Conservation (phyloP, 2,888 invertebrate species). For the Orthonevra nobilis region DNA sequence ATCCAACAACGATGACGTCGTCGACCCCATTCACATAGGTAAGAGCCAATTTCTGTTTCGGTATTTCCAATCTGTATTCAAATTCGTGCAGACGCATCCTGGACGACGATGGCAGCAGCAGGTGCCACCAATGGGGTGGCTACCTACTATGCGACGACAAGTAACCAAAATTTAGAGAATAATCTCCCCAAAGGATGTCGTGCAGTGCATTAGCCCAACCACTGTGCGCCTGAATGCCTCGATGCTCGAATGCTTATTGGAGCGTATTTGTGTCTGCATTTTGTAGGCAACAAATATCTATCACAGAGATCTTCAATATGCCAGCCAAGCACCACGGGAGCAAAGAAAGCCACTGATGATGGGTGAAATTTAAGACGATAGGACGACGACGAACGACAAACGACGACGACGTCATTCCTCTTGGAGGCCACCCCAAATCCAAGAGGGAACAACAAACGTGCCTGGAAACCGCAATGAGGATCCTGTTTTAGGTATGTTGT, state of each 20-base stretch:
- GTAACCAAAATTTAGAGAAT: slow-evolving; percentile 54
- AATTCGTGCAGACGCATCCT: slow-evolving; percentile 54
- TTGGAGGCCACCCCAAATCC: slow-evolving; percentile 2
- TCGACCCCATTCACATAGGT: slow-evolving; percentile 50
- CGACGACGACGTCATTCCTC: too few species aligned
- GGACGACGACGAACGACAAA: neutral
- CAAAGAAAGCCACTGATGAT: slow-evolving; percentile 26
- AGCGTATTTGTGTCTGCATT: slow-evolving; percentile 52
- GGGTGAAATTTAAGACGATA: slow-evolving; percentile 46
- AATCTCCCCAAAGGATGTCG: slow-evolving; percentile 34
- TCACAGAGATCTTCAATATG: slow-evolving; percentile 45
- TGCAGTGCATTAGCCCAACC: slow-evolving; percentile 23
- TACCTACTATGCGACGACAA: too few species aligned
- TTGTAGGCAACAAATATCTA: slow-evolving; percentile 52
- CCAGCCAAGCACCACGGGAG: slow-evolving; percentile 2
- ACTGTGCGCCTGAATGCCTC: too few species aligned
- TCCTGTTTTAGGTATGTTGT: slow-evolving; percentile 13
- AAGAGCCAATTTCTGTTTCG: slow-evolving; percentile 58
- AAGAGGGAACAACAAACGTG: slow-evolving; percentile 53
- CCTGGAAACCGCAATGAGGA: slow-evolving; percentile 42
- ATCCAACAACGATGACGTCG: slow-evolving; percentile 49
- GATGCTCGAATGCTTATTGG: slow-evolving; percentile 19
- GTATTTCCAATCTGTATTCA: slow-evolving; percentile 67
- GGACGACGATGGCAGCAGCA: slow-evolving; percentile 1
- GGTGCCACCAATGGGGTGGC: neutral